Base-by-base conservation (phyloP, 2,797 vertebrate species). In the Aphelocoma californica region DNA sequence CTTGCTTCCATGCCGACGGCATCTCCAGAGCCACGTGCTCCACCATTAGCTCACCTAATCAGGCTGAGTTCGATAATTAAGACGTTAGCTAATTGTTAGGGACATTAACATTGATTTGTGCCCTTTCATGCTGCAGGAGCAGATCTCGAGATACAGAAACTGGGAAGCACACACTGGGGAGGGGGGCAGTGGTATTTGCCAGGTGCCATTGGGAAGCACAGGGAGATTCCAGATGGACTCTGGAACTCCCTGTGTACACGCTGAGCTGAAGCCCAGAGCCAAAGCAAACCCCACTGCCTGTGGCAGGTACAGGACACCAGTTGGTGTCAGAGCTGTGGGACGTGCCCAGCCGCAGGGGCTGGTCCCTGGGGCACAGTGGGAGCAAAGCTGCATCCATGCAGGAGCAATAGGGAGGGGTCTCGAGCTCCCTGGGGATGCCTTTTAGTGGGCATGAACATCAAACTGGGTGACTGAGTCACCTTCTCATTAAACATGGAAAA, bases 71-170 rank as follows among this genome's bases (percentile, higher is more conserved):
- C 71, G 56, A 97, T 96, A 97, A 97, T 97, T 98, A 97, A 95
- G 97, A 96, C 8, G 44, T 98, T 97, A 97, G 95, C 96, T 98
- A 97, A 97, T 97, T 97, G 97, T 97, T 92, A 86, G 96, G 95
- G 96, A 93, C 91, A 96, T 97, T 97, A 97, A 58, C 97, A 97
- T 97, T 94, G 97, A 97, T 97, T 97, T 95, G 96, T 96, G 96
- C 96, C 95, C 93, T 96, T 97, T 96, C 92, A 64, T 67, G 94
- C 85, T 70, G 82, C 84, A 72, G 93, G 58, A 93, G 28, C 1
- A 1, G 83, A 92, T 69, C 62, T 69, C 5, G 5, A 85, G 29
- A 71, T 32, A n/a, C 14, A 23, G 11, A 10, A 51, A 38, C 51
- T 5, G 24, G 9, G 44, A 88, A 54, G 45, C 0, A 0, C 3